These are phyloP conservation scores for Trichogramma pretiosum DNA, from an alignment of 1,140 invertebrate genomes.

Conservation along the genomic window DNA sequence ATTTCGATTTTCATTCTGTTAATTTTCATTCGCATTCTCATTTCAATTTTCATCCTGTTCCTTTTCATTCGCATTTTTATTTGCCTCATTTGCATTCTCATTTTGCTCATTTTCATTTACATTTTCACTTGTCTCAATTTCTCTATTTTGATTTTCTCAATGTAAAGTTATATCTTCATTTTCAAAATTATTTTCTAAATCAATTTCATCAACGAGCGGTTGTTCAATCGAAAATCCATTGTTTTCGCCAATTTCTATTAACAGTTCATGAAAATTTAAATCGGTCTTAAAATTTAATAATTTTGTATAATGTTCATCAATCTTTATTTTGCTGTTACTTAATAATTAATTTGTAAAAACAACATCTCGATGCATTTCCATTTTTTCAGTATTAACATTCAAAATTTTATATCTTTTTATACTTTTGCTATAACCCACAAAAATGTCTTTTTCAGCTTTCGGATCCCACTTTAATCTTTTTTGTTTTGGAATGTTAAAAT, in stretches of 20 bases:
- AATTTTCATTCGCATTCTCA: no score
- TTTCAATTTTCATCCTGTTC: no score
- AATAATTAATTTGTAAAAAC: not conserved
- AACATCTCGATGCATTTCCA: not conserved
- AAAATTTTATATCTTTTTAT: conserved; percentile 6
- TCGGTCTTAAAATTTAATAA: no score
- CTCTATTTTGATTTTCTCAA: no score
- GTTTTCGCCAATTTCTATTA: no score
- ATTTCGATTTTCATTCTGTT: no score
- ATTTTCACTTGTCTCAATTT: not conserved
- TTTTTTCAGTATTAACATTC: not conserved
- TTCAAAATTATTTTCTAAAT: not conserved
- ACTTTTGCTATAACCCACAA: not conserved
- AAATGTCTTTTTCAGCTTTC: not conserved
- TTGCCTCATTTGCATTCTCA: not conserved
- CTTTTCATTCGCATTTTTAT: no score
- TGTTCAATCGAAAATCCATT: no score
- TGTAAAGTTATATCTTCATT: not conserved
- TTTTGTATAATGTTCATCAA: no score
- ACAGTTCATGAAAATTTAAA: no score
- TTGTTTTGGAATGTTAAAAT: conserved; percentile 6
- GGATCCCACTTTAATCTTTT: not conserved
- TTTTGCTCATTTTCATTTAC: not conserved
- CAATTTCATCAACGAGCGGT: not conserved
- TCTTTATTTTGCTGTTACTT: no score